phyloP scores from a whole-genome alignment of 1,140 invertebrate genomes.

The Drosophila repletoides region DNA sequence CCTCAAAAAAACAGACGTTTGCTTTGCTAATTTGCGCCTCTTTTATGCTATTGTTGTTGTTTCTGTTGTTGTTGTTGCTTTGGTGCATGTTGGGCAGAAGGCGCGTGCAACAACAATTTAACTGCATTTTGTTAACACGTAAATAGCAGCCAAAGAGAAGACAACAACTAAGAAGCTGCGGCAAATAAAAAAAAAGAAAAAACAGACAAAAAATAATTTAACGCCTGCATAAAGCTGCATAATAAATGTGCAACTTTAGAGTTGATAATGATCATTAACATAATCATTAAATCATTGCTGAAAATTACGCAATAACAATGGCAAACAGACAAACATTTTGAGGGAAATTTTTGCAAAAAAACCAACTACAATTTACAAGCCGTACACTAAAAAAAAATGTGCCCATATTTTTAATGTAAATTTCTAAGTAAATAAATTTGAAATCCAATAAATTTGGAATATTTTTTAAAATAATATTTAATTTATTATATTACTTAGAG shows the following conservation, averaged over 20 bases:
- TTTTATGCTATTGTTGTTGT: background rate
- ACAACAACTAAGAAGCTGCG: background rate
- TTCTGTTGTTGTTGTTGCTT: background rate
- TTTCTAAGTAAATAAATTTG: no score
- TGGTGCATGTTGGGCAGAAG: no score
- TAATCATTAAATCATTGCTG: background rate
- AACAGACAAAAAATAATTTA: constrained; percentile 4
- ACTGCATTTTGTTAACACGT: constrained; percentile 8
- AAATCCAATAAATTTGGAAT: background rate
- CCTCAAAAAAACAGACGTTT: constrained; percentile 12
- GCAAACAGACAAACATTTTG: background rate
- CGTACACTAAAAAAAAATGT: no score
- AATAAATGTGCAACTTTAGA: background rate
- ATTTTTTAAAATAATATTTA: no score
- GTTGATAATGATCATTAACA: background rate
- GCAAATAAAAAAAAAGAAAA: background rate
- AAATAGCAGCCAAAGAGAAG: background rate
- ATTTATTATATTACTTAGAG: no score
- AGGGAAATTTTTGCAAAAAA: background rate
- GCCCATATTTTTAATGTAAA: no score
- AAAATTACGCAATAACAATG: constrained; percentile 3
- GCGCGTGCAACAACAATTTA: constrained; percentile 8
- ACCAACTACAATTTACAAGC: no score
- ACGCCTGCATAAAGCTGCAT: constrained; percentile 15
- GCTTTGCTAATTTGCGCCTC: constrained; percentile 38